Evolutionary conservation across 2,888 invertebrate genomes (phyloP), one percentile per base, ranked within the genome.

Genomic region (Caenorhabditis parvicauda): DNA sequence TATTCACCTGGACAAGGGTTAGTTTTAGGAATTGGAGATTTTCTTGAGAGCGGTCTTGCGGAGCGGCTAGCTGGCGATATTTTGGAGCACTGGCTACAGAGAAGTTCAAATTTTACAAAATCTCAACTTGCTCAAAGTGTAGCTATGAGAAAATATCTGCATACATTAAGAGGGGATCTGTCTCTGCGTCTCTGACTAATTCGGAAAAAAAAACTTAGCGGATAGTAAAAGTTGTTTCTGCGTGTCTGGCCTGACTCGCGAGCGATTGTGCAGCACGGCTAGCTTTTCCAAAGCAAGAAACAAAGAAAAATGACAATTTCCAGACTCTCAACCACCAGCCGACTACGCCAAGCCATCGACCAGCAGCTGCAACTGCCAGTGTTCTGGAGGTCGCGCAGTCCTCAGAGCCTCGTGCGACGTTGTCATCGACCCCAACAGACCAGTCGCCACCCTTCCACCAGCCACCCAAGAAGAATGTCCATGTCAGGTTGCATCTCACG

Each of bases 371-470:
- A 74, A 74, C 46, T 76, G 76, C 54, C 63, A 68, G 44, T 76
- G 76, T 44, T 53, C 59, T n/a, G 64, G 69, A 27, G 76, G 76
- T 53, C 67, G 68, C 29, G 74, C 75, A 1, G 45, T 74, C 22
- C 53, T 76, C 4, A 59, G 71, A 29, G 66, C 75, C 14, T 63
- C 67, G 7, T 75, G 75, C 53, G 70, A 69, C 41, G 55, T 66
- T 46, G 61, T 64, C 35, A 55, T 70, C 14, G 73, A 73, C 32
- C 49, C 64, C 1, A 59, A 45, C 44, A 58, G 72, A 1, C 73
- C 74, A 14, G 63, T 75, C 38, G 59, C 74, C 19, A 76, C 76
- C 12, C 64, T 75, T 25, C 76, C 76, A 27, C 76, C 75, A 19
- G 76, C 76, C 1, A 67, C 67, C 28, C 57, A 57, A 3, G 70